A percentile compares a stretch with the other conserved stretches of the same genome.
phyloP scores from a whole-genome alignment of 2,888 invertebrate species.

The Drosophila bunnanda region DNA sequence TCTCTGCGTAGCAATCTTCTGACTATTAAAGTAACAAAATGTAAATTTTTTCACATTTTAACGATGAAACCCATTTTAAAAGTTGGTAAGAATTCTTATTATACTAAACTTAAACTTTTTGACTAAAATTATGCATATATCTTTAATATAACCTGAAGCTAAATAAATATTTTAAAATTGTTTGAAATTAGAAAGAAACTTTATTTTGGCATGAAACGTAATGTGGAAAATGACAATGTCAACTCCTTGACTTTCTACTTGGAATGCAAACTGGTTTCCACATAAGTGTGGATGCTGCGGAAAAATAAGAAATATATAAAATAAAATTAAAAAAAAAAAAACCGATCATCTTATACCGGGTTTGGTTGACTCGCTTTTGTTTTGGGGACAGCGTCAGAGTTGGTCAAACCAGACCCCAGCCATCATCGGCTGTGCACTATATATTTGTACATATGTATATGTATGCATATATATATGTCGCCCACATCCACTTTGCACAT shows the following conservation, averaged over 20 bases:
- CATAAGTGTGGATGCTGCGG: not conserved
- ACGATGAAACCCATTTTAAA: too few species aligned
- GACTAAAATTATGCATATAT: too few species aligned
- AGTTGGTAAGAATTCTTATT: too few species aligned
- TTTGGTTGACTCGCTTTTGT: conserved; percentile 30
- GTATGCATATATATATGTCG: conserved; percentile 7
- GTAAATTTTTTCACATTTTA: too few species aligned
- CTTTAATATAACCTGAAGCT: too few species aligned
- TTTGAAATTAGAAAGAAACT: too few species aligned
- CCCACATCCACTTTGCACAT: conserved; percentile 19
- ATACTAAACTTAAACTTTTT: too few species aligned
- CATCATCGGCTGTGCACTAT: conserved; percentile 4
- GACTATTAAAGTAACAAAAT: too few species aligned
- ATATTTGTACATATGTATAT: not conserved
- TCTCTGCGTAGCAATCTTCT: too few species aligned
- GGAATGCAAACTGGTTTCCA: conserved; percentile 30
- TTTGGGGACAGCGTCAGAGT: conserved; percentile 29
- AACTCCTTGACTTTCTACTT: not conserved
- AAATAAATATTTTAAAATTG: too few species aligned
- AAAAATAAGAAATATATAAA: conserved; percentile 1
- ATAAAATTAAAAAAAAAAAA: conserved; percentile 17
- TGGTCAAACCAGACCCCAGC: conserved; percentile 38
- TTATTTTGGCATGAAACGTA: too few species aligned
- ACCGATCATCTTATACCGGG: conserved; percentile 6
- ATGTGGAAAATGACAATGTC: too few species aligned